Conservation (phyloP, 2,797 vertebrate genomes). For the Carapus acus region DNA sequence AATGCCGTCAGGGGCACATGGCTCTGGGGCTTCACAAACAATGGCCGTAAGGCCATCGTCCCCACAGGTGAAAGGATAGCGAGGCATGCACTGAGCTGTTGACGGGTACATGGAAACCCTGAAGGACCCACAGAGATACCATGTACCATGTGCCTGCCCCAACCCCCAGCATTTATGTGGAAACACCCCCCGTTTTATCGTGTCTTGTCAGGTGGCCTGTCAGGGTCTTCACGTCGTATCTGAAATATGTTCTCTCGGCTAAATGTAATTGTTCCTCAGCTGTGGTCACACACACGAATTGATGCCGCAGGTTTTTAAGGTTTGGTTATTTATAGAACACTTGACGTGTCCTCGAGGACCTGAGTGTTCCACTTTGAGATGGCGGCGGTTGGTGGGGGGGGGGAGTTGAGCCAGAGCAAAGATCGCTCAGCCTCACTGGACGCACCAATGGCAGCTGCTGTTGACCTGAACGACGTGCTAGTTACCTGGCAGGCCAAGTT, state of each 20-base stretch:
- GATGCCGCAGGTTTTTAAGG: not conserved
- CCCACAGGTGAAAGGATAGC: no score
- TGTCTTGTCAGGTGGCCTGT: not conserved
- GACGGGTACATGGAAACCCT: not conserved
- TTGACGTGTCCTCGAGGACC: constrained; percentile 6
- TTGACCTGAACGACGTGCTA: constrained; percentile 38
- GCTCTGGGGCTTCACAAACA: no score
- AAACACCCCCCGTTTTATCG: not conserved
- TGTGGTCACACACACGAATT: constrained; percentile 1
- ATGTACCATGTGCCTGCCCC: constrained; percentile 6
- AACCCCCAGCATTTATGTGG: not conserved
- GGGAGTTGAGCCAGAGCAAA: no score
- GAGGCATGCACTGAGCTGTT: no score
- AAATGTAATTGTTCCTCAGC: not conserved
- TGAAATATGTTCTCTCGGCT: not conserved
- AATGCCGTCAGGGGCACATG: not conserved
- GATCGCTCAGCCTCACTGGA: constrained; percentile 17
- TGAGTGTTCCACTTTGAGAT: constrained; percentile 15
- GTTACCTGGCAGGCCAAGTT: constrained; percentile 52
- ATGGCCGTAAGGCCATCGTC: no score
- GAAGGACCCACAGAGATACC: not conserved
- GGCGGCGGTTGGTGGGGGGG: not conserved
- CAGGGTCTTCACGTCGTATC: not conserved
- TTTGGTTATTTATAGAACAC: constrained; percentile 13
- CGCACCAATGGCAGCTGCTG: constrained; percentile 14